These are phyloP conservation scores for Sebastolobus alascanus DNA, from an alignment of 2,797 vertebrate species.

Conservation along the genomic window DNA sequence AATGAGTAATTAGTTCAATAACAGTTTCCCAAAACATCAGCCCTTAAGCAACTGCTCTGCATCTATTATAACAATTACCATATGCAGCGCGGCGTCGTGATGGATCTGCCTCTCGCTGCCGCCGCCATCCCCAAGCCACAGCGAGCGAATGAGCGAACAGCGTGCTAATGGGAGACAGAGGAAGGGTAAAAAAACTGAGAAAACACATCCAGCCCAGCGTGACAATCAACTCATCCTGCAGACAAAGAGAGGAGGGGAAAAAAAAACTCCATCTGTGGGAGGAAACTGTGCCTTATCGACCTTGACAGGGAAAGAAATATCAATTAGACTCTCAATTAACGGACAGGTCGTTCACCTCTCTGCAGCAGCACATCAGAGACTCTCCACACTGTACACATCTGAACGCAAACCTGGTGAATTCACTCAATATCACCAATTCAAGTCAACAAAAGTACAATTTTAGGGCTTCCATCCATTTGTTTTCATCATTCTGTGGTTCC, in stretches of 20 bases:
- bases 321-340: conserved; percentile 30
- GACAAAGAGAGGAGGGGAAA: neutral
- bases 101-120: conserved; percentile 54
- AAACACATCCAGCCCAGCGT: conserved; percentile 23
- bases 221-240: conserved; percentile 33
- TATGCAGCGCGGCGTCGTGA: conserved; percentile 48
- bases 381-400: no score
- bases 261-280: neutral
- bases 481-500: neutral
- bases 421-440: neutral
- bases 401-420: neutral
- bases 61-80: conserved; percentile 73
- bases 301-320: conserved; percentile 42
- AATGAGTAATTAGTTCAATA: conserved; percentile 78
- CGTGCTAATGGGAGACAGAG: conserved; percentile 36
- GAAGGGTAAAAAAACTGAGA: neutral
- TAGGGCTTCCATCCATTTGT: neutral
- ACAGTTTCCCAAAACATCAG: conserved; percentile 74
- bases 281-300: conserved; percentile 17
- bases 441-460: neutral
- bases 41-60: conserved; percentile 68
- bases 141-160: conserved; percentile 16
- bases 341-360: neutral
- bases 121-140: conserved; percentile 8
- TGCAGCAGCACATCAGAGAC: neutral